These are phyloP conservation scores for Ommatoiulus sabulosus DNA, from an alignment of 2,888 invertebrate genomes.

Conservation along the genomic window DNA sequence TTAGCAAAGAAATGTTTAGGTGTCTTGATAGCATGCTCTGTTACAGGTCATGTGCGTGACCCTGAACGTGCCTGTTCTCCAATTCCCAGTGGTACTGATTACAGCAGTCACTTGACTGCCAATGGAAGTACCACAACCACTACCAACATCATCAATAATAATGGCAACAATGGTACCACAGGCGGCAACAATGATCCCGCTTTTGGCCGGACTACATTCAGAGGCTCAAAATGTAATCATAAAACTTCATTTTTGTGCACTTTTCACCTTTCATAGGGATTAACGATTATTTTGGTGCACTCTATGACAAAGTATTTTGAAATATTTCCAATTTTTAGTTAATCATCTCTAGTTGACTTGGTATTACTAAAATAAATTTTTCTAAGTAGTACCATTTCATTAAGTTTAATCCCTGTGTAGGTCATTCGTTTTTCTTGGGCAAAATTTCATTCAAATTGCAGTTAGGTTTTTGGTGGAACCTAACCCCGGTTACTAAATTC, in stretches of 20 bases:
- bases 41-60: slow-evolving; percentile 58
- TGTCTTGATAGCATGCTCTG: slow-evolving; percentile 55
- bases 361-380: background rate
- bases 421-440: background rate
- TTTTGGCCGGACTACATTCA: slow-evolving; percentile 80
- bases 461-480: background rate
- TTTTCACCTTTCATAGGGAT: slow-evolving; percentile 49
- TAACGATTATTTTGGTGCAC: background rate
- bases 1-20: slow-evolving; percentile 37
- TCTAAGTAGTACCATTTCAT: background rate
- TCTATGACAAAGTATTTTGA: background rate
- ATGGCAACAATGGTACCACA: slow-evolving; percentile 59
- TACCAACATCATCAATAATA: slow-evolving; percentile 39
- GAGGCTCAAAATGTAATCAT: slow-evolving; percentile 84
- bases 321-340: slow-evolving; percentile 23
- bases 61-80: slow-evolving; percentile 57
- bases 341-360: slow-evolving; percentile 16
- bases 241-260: slow-evolving; percentile 38
- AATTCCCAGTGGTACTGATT: slow-evolving; percentile 53
- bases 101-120: slow-evolving; percentile 34
- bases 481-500: background rate
- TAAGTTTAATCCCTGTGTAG: background rate
- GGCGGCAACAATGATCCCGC: slow-evolving; percentile 63
- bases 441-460: background rate
- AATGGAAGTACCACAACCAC: slow-evolving; percentile 48